phyloP scores from a whole-genome alignment of 2,797 vertebrate genomes.

The Enteromius anoplus region DNA sequence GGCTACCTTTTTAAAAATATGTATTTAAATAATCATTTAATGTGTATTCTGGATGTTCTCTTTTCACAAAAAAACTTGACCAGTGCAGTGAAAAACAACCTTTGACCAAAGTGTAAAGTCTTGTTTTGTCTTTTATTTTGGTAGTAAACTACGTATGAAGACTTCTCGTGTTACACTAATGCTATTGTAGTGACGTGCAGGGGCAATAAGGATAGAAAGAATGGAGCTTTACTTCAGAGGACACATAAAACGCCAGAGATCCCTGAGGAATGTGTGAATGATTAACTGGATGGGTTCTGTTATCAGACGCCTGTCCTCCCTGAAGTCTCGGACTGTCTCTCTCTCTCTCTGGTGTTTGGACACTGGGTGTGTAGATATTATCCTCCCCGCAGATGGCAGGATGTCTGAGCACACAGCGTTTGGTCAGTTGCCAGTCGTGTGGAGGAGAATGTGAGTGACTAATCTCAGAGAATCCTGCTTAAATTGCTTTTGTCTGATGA shows the following conservation, averaged over 20 bases:
- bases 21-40: background rate
- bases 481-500: slow-evolving; percentile 57
- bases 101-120: background rate
- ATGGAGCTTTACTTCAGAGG: slow-evolving; percentile 33
- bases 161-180: background rate
- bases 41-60: background rate
- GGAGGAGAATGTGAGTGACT: slow-evolving; percentile 52
- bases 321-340: slow-evolving; percentile 26
- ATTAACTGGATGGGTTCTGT: slow-evolving; percentile 44
- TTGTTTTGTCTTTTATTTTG: slow-evolving; percentile 9
- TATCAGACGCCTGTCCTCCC: slow-evolving; percentile 51
- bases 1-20: background rate
- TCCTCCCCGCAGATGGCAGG: slow-evolving; percentile 16
- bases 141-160: background rate
- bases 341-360: slow-evolving; percentile 29
- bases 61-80: background rate
- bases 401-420: slow-evolving; percentile 30
- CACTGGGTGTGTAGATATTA: slow-evolving; percentile 9
- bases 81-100: background rate
- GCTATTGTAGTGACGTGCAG: background rate
- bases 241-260: slow-evolving; percentile 36
- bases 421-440: slow-evolving; percentile 40
- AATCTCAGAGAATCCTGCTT: slow-evolving; percentile 24
- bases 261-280: slow-evolving; percentile 54
- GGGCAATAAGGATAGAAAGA: background rate